Evolutionary conservation across 2,113 vertebrate species (phyloP).

Genomic region (Gallinago jamesoni): DNA sequence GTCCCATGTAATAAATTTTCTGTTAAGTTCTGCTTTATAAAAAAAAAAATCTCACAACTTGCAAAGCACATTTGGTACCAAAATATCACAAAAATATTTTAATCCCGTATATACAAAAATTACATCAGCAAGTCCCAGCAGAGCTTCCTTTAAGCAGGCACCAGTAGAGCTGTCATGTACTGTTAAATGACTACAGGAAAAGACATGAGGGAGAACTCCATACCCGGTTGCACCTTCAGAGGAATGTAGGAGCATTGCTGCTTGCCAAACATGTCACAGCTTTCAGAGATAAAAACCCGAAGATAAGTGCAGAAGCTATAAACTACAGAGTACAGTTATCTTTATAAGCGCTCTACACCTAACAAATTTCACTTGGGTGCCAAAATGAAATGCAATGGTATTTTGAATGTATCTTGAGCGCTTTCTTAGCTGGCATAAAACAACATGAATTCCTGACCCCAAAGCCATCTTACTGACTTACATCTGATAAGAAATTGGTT

Average conservation of each 20-base stretch:
- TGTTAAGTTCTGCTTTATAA: background rate
- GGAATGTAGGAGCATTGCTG: background rate
- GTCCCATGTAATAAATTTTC: background rate
- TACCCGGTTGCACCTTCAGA: background rate
- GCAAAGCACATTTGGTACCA: background rate
- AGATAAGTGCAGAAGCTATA: background rate
- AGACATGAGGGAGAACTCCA: background rate
- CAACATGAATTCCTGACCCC: background rate
- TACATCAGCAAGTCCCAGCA: background rate
- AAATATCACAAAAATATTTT: background rate
- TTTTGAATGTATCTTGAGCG: background rate
- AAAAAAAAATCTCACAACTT: background rate
- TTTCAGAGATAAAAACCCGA: background rate
- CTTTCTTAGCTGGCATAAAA: background rate
- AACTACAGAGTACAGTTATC: background rate
- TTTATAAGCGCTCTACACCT: background rate
- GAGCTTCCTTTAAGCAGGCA: background rate
- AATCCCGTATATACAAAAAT: background rate
- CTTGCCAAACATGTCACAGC: background rate
- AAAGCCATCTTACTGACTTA: background rate
- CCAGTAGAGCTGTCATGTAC: background rate
- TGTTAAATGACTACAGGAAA: background rate
- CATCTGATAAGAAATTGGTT: background rate
- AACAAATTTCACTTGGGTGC: background rate
- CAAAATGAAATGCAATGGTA: background rate